Evolutionary conservation across 37 sponge, comb jelly and placozoan species (phyloP).

Genomic region (Bolinopsis microptera): DNA sequence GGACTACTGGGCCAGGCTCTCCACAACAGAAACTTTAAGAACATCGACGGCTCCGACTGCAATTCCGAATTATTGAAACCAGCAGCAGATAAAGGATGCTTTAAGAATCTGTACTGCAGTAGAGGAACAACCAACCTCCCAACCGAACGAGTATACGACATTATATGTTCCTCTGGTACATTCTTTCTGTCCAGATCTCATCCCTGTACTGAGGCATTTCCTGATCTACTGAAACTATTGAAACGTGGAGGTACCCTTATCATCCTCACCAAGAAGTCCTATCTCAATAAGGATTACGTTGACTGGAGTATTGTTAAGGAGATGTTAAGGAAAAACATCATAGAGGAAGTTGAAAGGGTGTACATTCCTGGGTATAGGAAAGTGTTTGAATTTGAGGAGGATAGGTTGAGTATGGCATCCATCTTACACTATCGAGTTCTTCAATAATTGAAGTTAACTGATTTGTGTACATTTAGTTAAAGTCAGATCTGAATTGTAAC

Average conservation of each 20-base stretch:
- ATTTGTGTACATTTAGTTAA: too few species aligned
- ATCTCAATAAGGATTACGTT: conserved; percentile 16
- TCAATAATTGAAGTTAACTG: too few species aligned
- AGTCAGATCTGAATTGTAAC: too few species aligned
- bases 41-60: conserved; percentile 7
- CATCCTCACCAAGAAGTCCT: conserved; percentile 19
- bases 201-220: neutral
- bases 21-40: neutral
- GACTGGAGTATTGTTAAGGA: neutral
- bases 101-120: conserved; percentile 3
- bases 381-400: neutral
- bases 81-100: neutral
- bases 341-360: conserved; percentile 22
- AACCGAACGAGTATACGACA: conserved; percentile 1
- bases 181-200: conserved; percentile 32
- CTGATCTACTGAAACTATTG: neutral
- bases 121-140: neutral
- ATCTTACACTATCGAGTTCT: conserved; percentile 11
- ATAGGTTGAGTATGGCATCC: conserved; percentile 42
- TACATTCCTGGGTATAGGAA: conserved; percentile 25
- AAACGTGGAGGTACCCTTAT: conserved; percentile 11
- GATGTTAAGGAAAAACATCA: neutral
- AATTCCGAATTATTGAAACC: neutral
- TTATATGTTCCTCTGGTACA: conserved; percentile 25
- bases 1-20: conserved; percentile 26